These are phyloP conservation scores for Pterocles gutturalis DNA, from an alignment of 2,113 vertebrate species.

Conservation along the genomic window DNA sequence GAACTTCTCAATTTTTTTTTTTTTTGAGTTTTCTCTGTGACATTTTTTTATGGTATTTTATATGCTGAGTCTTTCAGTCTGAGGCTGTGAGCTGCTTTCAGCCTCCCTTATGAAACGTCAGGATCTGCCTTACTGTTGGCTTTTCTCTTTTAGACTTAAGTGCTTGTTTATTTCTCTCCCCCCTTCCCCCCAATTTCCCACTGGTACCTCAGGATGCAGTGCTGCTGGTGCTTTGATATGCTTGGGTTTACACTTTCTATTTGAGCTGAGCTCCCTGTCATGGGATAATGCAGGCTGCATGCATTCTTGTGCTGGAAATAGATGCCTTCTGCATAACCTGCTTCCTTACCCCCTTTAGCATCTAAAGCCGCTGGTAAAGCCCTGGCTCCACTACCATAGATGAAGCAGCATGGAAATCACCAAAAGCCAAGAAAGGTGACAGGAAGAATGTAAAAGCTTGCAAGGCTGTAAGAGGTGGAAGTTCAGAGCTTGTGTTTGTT, in stretches of 20 bases:
- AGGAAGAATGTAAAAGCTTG: not conserved
- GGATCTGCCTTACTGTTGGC: not conserved
- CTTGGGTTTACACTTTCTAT: slow-evolving; percentile 52
- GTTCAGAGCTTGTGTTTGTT: not conserved
- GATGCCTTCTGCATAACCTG: slow-evolving; percentile 56
- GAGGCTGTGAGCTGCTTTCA: not conserved
- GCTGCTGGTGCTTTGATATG: slow-evolving; percentile 22
- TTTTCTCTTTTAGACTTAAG: slow-evolving; percentile 8
- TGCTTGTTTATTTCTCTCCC: not conserved
- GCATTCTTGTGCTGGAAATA: slow-evolving; percentile 62
- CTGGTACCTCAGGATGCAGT: slow-evolving; percentile 25
- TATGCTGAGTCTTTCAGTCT: not conserved
- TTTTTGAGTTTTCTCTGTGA: not conserved
- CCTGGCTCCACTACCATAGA: not conserved
- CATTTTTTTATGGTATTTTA: not conserved
- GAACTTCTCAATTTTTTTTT: not conserved
- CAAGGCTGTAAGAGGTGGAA: not conserved
- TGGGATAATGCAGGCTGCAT: slow-evolving; percentile 49
- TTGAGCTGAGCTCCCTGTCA: slow-evolving; percentile 57
- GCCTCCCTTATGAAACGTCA: not conserved
- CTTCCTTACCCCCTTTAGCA: slow-evolving; percentile 47
- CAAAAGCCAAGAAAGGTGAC: not conserved
- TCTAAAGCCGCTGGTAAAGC: slow-evolving; percentile 24
- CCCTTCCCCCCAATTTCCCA: not conserved
- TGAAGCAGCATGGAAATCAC: not conserved